These are phyloP conservation scores for Henicopernis longicauda DNA, from an alignment of 2,113 vertebrate species.

Conservation along the genomic window DNA sequence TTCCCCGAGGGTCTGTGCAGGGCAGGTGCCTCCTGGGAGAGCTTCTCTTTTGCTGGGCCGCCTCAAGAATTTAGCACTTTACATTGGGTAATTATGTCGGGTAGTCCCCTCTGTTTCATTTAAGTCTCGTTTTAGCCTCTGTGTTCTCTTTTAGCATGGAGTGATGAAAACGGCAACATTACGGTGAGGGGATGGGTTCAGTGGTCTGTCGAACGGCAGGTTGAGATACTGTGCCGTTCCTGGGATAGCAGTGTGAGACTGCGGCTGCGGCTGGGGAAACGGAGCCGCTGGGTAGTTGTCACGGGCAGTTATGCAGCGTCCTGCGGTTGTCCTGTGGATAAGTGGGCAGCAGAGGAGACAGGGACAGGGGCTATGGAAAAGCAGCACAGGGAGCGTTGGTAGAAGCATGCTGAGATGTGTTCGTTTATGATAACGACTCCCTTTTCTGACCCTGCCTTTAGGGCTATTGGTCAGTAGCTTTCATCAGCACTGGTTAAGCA, in stretches of 20 bases:
- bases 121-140: neutral
- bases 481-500: fast-evolving
- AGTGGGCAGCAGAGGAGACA: neutral
- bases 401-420: neutral
- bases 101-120: neutral
- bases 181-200: neutral
- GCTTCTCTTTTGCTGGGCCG: neutral
- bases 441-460: neutral
- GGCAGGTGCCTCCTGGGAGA: neutral
- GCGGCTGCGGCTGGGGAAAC: neutral
- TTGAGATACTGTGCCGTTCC: fast-evolving
- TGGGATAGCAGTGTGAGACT: fast-evolving
- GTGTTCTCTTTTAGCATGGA: neutral
- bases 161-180: fast-evolving
- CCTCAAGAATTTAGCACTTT: neutral
- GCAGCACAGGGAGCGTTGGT: fast-evolving
- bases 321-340: fast-evolving
- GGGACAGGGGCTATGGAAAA: neutral
- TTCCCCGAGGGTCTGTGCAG: neutral
- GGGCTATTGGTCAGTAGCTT: neutral
- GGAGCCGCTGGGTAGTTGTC: neutral
- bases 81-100: fast-evolving
- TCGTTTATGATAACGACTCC: neutral
- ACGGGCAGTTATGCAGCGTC: neutral
- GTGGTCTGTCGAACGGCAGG: neutral